These are phyloP conservation scores for Mustelus asterias DNA, from an alignment of 2,113 vertebrate genomes.

Conservation along the genomic window DNA sequence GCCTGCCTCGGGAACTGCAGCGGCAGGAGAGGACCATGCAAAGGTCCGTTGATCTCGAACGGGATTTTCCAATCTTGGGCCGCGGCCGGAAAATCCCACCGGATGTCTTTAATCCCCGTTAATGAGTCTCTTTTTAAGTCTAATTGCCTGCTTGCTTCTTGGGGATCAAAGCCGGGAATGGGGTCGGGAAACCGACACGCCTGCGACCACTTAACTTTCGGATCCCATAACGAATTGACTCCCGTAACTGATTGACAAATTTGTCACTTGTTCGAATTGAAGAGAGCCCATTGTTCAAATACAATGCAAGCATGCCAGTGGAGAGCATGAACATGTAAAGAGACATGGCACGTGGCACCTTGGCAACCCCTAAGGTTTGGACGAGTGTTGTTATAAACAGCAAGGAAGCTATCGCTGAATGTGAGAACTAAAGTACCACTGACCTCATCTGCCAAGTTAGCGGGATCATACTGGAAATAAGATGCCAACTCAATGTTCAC, in stretches of 20 bases:
- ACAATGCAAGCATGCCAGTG: not conserved
- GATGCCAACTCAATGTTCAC: not conserved
- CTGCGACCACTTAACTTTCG: not conserved
- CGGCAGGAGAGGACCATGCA: no score
- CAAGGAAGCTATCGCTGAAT: conserved; percentile 22
- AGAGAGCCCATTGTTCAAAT: not conserved
- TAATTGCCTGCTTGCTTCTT: not conserved
- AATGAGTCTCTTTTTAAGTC: not conserved
- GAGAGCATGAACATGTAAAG: not conserved
- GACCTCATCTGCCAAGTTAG: conserved; percentile 4
- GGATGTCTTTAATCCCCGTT: not conserved
- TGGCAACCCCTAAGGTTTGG: not conserved
- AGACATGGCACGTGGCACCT: not conserved
- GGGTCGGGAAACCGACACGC: not conserved
- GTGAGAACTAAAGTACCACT: not conserved
- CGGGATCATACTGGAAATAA: not conserved
- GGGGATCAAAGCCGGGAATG: not conserved
- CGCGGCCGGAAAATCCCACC: not conserved
- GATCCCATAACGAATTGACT: no score
- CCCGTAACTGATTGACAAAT: not conserved
- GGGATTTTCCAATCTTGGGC: no score
- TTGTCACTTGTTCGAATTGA: not conserved
- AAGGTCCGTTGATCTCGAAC: no score
- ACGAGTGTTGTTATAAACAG: not conserved
- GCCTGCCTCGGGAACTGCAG: no score